Evolutionary conservation across 2,113 vertebrate genomes (phyloP).

Genomic region (Corythoichthys haematopterus): DNA sequence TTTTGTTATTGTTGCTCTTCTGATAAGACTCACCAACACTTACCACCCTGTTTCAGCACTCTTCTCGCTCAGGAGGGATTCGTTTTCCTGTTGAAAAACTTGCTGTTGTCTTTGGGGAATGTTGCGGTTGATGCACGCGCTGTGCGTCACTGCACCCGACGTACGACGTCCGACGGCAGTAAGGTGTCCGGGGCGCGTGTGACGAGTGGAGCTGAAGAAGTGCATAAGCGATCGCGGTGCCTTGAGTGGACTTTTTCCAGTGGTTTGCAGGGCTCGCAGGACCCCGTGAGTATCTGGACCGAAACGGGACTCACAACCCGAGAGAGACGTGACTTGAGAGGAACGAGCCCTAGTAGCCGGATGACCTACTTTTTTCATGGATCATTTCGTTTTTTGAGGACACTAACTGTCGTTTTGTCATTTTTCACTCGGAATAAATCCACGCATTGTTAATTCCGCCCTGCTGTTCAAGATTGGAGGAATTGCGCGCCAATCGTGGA

Average conservation of each 20-base stretch:
- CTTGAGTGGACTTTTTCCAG: too few species aligned
- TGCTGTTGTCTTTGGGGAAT: constrained; percentile 17
- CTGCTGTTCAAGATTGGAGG: constrained; percentile 61
- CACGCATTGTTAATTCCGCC: constrained; percentile 19
- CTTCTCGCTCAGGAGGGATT: constrained; percentile 15
- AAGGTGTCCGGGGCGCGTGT: constrained; percentile 50
- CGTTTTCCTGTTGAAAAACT: constrained; percentile 24
- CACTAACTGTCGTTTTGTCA: constrained; percentile 59
- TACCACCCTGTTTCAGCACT: constrained; percentile 34
- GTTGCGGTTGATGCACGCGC: constrained; percentile 28
- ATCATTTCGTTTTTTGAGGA: constrained; percentile 66
- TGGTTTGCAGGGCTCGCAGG: too few species aligned
- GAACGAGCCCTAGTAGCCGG: constrained; percentile 25
- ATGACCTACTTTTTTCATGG: constrained; percentile 58
- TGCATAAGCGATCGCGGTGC: not conserved
- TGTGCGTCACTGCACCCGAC: constrained; percentile 8
- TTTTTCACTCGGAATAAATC: constrained; percentile 52
- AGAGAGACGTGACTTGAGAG: not conserved
- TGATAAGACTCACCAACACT: constrained; percentile 40
- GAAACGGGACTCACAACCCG: constrained; percentile 24
- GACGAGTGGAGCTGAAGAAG: constrained; percentile 34
- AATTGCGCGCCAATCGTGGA: constrained; percentile 78
- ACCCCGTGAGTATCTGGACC: not conserved
- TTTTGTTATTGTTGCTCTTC: constrained; percentile 22
- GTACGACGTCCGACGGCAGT: constrained; percentile 12